Evolutionary conservation across 2,113 vertebrate genomes (phyloP).

Genomic region (Catharus bicknelli): DNA sequence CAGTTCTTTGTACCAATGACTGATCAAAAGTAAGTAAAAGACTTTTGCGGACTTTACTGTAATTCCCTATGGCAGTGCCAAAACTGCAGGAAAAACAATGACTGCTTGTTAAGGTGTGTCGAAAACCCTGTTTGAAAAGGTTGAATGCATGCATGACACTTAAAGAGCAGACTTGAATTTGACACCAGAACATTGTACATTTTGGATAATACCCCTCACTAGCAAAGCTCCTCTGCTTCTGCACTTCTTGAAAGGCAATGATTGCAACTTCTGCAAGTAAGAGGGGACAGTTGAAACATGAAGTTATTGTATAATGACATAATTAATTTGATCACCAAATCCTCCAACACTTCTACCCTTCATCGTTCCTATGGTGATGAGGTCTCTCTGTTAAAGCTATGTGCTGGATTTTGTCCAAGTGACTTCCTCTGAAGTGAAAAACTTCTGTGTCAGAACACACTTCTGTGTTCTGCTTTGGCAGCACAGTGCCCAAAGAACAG

Average conservation of each 20-base stretch:
- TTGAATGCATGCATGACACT: background rate
- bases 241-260: background rate
- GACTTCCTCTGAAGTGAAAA: conserved; percentile 36
- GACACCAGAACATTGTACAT: background rate
- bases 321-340: background rate
- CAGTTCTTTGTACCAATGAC: background rate
- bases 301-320: background rate
- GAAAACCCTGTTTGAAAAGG: background rate
- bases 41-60: background rate
- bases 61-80: background rate
- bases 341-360: background rate
- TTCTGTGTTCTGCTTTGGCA: background rate
- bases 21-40: background rate
- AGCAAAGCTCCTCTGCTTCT: background rate
- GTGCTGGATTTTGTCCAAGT: background rate
- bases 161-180: background rate
- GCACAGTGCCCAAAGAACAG: conserved; percentile 1
- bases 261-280: background rate
- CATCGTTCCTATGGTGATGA: background rate
- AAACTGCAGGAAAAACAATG: background rate
- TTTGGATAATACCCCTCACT: background rate
- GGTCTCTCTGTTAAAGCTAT: conserved; percentile 4
- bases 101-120: background rate
- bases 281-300: background rate
- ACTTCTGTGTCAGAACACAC: background rate